These are phyloP conservation scores for Hydractinia echinata DNA, from an alignment of 30 jellyfish, hydroid and myxozoan species.

Conservation along the genomic window DNA sequence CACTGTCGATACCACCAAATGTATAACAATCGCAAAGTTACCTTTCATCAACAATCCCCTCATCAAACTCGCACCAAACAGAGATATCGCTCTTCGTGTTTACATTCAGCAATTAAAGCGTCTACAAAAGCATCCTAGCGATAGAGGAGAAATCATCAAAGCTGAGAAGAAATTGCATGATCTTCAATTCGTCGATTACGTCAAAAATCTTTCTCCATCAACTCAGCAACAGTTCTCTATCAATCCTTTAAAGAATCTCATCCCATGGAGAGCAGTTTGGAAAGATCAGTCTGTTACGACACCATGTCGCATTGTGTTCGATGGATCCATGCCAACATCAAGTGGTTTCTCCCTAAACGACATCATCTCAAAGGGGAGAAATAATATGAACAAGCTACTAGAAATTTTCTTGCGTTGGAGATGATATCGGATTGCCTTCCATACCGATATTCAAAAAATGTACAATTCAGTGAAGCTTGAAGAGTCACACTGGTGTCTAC, in stretches of 20 bases:
- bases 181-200: neutral
- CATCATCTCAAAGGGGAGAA: neutral
- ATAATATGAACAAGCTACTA: slow-evolving; percentile 19
- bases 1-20: neutral
- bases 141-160: neutral
- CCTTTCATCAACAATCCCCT: neutral
- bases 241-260: neutral
- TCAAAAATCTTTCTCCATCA: neutral
- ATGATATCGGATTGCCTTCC: slow-evolving; percentile 5
- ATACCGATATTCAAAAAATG: slow-evolving; percentile 24
- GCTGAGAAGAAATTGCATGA: neutral
- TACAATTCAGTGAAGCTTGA: neutral
- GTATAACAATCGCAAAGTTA: neutral
- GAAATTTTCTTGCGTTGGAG: slow-evolving; percentile 31
- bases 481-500: slow-evolving; percentile 5
- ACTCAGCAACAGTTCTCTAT: neutral
- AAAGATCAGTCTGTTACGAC: slow-evolving; percentile 3
- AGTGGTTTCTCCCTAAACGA: slow-evolving; percentile 21
- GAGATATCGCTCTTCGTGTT: slow-evolving; percentile 12
- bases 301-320: slow-evolving; percentile 8
- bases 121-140: neutral
- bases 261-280: slow-evolving; percentile 27
- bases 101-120: slow-evolving; percentile 1
- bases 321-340: neutral
- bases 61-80: neutral